Base-by-base conservation (phyloP, 2,797 vertebrate species). In the Siniperca obscura region DNA sequence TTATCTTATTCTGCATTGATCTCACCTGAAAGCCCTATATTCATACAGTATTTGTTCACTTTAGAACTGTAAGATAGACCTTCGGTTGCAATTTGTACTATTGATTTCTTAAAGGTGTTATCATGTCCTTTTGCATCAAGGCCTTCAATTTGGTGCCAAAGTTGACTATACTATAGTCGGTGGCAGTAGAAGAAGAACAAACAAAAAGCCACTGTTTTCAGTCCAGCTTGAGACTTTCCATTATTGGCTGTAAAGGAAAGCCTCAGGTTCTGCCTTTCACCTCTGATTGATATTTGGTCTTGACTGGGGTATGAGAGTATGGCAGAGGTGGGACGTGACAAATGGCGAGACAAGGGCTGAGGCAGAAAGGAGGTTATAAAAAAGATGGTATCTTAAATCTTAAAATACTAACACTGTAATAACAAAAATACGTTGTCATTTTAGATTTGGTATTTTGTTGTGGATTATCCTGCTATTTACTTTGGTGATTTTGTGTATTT, bases 171-270 rank as follows among this genome's bases (percentile, higher is more conserved):
- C 65, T 86, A 73, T 50, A 66, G 66, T 64, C 12, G 52, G 53
- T 19, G 69, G 76, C 38, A 50, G 70, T 2, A 40, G 62, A 71
- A 17, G 42, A 60, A 34, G 65, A 60, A 30, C 38, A 10, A 8
- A 17, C 48, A 40, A 48, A 71, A 81, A 81, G 69, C 46, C 46
- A 34, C 55, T 61, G 61, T 30, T 30, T 30, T 74, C 52, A 59
- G 34, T 30, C 12, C 22, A 38, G 75, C 61, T 57, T 36, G 30
- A 81, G 72, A 73, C 69, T 71, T 65, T 80, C 48, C 73, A 76
- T 87, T 76, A 80, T 38, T 86, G 82, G 82, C 61, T 72, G 80
- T 71, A 72, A 78, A 87, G 70, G 21, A 76, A 87, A 82, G 74
- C 81, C 78, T 89, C 40, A 59, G 56, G 82, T 84, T 80, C 70